Conservation (phyloP, 2,888 invertebrate genomes). For the Hypomecis punctinalis region DNA sequence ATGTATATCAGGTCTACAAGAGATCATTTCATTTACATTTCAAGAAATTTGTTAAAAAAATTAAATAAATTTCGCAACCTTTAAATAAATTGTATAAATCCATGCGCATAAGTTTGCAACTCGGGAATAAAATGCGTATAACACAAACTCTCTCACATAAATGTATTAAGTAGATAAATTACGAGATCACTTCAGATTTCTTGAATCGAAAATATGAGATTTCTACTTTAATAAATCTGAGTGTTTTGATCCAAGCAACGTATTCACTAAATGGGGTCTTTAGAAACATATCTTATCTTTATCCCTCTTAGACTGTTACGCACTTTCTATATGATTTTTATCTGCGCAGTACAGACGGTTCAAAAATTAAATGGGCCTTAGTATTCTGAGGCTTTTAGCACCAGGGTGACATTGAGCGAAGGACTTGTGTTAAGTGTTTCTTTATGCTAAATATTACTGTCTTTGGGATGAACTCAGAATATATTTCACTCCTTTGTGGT, state of each 20-base stretch:
- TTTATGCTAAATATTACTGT: neutral
- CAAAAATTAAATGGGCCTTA: constrained; percentile 18
- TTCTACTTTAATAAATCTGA: neutral
- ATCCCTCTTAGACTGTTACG: neutral
- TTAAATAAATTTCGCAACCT: too few relatives aligned
- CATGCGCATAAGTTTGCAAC: too few relatives aligned
- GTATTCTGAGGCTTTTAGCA: constrained; percentile 6
- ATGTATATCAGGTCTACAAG: too few relatives aligned
- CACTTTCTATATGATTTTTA: constrained; percentile 7
- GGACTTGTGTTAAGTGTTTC: neutral
- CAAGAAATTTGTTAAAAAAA: too few relatives aligned
- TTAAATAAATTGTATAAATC: too few relatives aligned
- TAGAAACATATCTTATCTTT: neutral
- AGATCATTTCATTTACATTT: too few relatives aligned
- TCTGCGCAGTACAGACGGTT: constrained; percentile 6
- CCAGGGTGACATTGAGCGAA: constrained; percentile 11
- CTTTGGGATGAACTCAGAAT: neutral
- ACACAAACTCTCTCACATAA: too few relatives aligned
- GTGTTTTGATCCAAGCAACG: neutral
- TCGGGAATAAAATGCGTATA: too few relatives aligned
- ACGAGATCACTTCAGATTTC: neutral
- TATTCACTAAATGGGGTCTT: neutral
- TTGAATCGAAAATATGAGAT: neutral
- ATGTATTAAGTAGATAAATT: too few relatives aligned
- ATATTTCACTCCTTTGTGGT: too few relatives aligned